Percentiles rank a stretch among this genome's conserved stretches.
These are phyloP conservation scores for Palythoa heliodiscus DNA, from an alignment of 92 coral and sea anemone species.

Conservation along the genomic window DNA sequence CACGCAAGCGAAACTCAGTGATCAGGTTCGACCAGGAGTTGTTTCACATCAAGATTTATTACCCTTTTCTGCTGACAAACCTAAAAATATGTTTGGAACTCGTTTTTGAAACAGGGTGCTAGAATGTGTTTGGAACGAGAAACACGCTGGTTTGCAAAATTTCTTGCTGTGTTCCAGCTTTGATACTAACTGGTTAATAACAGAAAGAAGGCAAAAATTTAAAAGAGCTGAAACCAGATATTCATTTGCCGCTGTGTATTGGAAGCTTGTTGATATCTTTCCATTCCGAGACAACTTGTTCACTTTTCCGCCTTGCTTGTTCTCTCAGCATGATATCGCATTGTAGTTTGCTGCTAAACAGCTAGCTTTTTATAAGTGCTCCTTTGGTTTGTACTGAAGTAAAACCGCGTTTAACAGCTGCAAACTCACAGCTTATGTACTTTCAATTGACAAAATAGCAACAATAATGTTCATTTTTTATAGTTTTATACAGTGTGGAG, in stretches of 20 bases:
- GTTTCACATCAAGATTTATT: not conserved
- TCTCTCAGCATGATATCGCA: not conserved
- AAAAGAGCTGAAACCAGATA: not conserved
- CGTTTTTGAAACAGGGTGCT: not conserved
- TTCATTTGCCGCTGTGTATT: not conserved
- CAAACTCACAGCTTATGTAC: too few species aligned
- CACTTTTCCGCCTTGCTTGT: not conserved
- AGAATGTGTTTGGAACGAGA: not conserved
- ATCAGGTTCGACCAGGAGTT: not conserved
- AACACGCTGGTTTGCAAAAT: not conserved
- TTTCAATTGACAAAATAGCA: too few species aligned
- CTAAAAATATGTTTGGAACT: not conserved
- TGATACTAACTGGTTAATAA: not conserved
- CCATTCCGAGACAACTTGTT: not conserved
- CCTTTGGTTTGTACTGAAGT: too few species aligned
- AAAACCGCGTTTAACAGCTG: too few species aligned
- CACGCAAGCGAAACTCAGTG: not conserved
- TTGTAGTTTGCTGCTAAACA: not conserved
- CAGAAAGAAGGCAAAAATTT: not conserved
- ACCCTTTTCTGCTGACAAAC: not conserved
- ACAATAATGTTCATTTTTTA: too few species aligned
- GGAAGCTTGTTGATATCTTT: not conserved
- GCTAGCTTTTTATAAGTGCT: not conserved
- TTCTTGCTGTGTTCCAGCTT: conserved; percentile 11
- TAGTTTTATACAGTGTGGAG: too few species aligned